A percentile compares a stretch with the other conserved stretches of the same genome.
Evolutionary conservation across 2,113 vertebrate genomes (phyloP).

Genomic region (Murina feae): DNA sequence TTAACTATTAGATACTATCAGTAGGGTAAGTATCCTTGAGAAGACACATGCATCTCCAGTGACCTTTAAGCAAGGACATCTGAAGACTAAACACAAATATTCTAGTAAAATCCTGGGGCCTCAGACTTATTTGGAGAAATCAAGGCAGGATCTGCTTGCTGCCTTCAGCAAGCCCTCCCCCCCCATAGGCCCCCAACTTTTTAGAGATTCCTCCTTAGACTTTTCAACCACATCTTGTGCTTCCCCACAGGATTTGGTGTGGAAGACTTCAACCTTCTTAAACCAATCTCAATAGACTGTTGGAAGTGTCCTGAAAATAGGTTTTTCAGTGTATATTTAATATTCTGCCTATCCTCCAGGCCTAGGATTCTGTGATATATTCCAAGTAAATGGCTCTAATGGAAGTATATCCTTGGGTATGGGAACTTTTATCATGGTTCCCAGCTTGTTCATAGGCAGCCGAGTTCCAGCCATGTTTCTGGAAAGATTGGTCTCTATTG

Average conservation of each 20-base stretch:
- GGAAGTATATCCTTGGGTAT: neutral
- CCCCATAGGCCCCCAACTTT: no score
- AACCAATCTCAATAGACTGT: neutral
- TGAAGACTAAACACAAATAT: no score
- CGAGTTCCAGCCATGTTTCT: neutral
- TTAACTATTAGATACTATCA: no score
- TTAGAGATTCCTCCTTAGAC: no score
- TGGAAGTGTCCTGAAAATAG: neutral
- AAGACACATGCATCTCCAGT: no score
- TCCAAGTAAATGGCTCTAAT: neutral
- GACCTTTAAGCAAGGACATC: no score
- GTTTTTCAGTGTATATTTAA: neutral
- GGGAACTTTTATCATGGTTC: neutral
- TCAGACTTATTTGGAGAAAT: no score
- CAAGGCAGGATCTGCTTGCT: no score
- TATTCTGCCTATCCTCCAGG: neutral
- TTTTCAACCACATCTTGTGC: no score
- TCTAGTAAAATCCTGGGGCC: no score
- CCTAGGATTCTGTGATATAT: neutral
- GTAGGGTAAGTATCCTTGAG: no score
- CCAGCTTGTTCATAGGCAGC: neutral
- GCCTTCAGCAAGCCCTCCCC: no score
- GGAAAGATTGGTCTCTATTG: neutral
- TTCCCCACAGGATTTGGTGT: neutral
- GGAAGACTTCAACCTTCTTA: neutral